Evolutionary conservation across 2,797 vertebrate species (phyloP).

Genomic region (Neopelma chrysocephalum): DNA sequence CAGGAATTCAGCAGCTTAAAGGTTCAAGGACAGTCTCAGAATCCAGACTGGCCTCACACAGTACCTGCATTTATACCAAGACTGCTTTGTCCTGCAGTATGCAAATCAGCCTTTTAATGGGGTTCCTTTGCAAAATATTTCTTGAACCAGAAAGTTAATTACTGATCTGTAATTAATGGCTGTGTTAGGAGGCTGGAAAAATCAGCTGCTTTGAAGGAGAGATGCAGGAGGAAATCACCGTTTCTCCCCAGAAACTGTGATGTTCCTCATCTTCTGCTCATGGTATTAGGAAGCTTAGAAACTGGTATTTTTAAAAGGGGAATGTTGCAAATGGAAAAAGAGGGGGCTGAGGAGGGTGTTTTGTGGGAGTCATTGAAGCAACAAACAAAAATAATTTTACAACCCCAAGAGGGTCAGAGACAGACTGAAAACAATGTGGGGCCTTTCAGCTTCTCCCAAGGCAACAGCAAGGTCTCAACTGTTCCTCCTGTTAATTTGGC

Average conservation of each 20-base stretch:
- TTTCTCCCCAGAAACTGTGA: not conserved
- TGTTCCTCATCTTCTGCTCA: not conserved
- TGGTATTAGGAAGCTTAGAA: not conserved
- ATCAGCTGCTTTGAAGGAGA: constrained; percentile 44
- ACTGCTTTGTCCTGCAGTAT: constrained; percentile 35
- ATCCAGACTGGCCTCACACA: not conserved
- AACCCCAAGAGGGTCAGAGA: not conserved
- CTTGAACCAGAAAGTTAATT: constrained; percentile 77
- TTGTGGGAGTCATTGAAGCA: not conserved
- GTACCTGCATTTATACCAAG: not conserved
- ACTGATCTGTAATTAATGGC: constrained; percentile 73
- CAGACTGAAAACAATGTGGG: not conserved
- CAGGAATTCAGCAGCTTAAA: fast-evolving
- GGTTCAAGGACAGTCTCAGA: not conserved
- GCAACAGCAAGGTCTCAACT: not conserved
- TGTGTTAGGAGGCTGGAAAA: constrained; percentile 53
- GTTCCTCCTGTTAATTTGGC: not conserved
- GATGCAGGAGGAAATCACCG: not conserved
- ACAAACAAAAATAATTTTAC: not conserved
- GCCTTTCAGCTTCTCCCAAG: not conserved
- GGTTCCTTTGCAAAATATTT: constrained; percentile 70
- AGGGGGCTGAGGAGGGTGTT: not conserved
- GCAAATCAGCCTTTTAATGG: constrained; percentile 66
- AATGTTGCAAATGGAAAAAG: not conserved
- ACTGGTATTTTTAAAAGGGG: not conserved